Evolutionary conservation across 2,797 vertebrate species (phyloP).

Genomic region (Numenius phaeopus): DNA sequence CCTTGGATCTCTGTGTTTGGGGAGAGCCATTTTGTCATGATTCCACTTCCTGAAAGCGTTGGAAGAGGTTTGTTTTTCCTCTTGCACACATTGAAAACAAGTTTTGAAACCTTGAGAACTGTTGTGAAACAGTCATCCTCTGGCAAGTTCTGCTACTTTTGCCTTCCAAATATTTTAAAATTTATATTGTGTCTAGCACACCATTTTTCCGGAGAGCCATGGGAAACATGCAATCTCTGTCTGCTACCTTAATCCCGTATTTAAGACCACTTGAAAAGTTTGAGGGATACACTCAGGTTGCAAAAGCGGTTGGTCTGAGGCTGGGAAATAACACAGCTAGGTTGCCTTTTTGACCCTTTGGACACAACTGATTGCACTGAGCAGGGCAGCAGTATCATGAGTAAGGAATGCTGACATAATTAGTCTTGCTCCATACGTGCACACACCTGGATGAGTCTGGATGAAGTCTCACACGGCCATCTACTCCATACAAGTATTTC

Average conservation of each 20-base stretch:
- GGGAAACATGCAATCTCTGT: not conserved
- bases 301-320: not conserved
- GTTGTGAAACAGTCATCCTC: slow-evolving; percentile 34
- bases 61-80: slow-evolving; percentile 15
- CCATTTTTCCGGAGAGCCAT: not conserved
- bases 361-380: not conserved
- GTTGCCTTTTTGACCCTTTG: not conserved
- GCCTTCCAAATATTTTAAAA: slow-evolving; percentile 44
- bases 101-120: slow-evolving; percentile 32
- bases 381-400: not conserved
- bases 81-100: slow-evolving; percentile 12
- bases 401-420: not conserved
- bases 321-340: not conserved
- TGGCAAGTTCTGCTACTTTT: slow-evolving; percentile 30
- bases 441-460: not conserved
- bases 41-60: not conserved
- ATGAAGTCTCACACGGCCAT: not conserved
- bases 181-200: slow-evolving; percentile 23
- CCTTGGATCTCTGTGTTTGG: not conserved
- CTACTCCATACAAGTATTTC: not conserved
- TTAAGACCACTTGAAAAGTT: slow-evolving; percentile 8
- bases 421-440: not conserved
- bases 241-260: slow-evolving; percentile 18
- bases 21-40: not conserved
- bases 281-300: not conserved